A percentile compares a stretch with the other conserved stretches of the same genome.
These are phyloP conservation scores for Tetraodon nigroviridis DNA, from an alignment of 2,113 vertebrate genomes.

Conservation along the genomic window DNA sequence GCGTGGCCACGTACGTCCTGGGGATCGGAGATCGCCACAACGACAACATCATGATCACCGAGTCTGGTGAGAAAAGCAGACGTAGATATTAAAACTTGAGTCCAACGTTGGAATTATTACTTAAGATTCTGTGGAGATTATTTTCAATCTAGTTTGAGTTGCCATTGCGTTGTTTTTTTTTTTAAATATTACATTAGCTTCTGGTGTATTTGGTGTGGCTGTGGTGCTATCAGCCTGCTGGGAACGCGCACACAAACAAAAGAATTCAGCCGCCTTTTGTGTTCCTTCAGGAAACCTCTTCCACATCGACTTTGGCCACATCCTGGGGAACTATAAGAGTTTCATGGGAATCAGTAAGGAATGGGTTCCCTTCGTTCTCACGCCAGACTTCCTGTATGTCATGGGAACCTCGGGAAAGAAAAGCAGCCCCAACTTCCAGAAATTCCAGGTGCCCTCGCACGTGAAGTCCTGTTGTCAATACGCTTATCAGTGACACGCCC, in stretches of 20 bases:
- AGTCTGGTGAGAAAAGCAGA: constrained; percentile 78
- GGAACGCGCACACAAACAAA: neutral
- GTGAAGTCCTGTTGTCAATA: no score
- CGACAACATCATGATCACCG: constrained; percentile 99
- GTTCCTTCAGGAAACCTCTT: constrained; percentile 87
- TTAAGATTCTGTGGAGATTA: no score
- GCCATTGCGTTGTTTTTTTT: no score
- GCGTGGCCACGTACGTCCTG: constrained; percentile 96
- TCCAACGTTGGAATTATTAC: no score
- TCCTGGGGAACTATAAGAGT: constrained; percentile 99
- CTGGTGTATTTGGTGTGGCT: no score
- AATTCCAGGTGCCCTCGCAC: constrained; percentile 87
- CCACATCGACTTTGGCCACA: constrained; percentile 98
- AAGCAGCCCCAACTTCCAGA: constrained; percentile 89
- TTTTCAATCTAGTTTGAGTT: no score
- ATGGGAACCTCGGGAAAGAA: constrained; percentile 97
- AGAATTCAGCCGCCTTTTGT: neutral
- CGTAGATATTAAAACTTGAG: neutral
- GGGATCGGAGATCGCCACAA: constrained; percentile 99
- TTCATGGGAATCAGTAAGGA: constrained; percentile 98
- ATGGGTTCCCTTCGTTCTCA: constrained; percentile 95
- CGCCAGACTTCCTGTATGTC: constrained; percentile 96
- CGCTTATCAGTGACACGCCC: neutral
- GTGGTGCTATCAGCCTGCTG: no score
- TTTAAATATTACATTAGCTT: no score